Evolutionary conservation across 2,888 invertebrate genomes (phyloP).

Genomic region (Eristalis intricaria): DNA sequence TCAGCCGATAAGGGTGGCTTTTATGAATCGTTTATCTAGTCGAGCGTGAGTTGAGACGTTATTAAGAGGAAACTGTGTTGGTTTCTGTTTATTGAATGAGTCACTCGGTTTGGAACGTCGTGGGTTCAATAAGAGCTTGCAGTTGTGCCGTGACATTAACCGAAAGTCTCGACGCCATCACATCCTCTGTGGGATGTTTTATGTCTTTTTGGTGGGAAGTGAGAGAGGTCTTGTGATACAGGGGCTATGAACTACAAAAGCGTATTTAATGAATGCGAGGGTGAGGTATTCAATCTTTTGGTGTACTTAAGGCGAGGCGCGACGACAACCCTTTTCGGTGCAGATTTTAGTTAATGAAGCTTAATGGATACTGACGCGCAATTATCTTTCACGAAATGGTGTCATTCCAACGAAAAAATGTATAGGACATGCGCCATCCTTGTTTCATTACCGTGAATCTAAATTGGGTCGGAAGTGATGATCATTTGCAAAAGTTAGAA

Average conservation of each 20-base stretch:
- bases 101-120: background rate
- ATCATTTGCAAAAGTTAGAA: too few relatives aligned
- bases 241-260: background rate
- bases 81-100: conserved; percentile 14
- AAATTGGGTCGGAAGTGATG: too few relatives aligned
- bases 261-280: background rate
- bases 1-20: background rate
- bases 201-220: background rate
- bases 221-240: background rate
- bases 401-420: too few relatives aligned
- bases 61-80: background rate
- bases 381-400: too few relatives aligned
- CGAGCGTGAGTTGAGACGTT: conserved; percentile 8
- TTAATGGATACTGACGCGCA: too few relatives aligned
- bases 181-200: background rate
- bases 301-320: too few relatives aligned
- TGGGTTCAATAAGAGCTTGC: background rate
- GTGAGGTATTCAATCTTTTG: too few relatives aligned
- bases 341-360: too few relatives aligned
- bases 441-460: too few relatives aligned
- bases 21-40: conserved; percentile 5
- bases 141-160: background rate
- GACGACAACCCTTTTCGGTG: too few relatives aligned
- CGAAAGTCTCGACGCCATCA: background rate
- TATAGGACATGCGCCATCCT: too few relatives aligned